Percentiles rank a stretch among this genome's conserved stretches.
Conservation (phyloP, 2,113 vertebrate species). For the Bothrops jararaca region DNA sequence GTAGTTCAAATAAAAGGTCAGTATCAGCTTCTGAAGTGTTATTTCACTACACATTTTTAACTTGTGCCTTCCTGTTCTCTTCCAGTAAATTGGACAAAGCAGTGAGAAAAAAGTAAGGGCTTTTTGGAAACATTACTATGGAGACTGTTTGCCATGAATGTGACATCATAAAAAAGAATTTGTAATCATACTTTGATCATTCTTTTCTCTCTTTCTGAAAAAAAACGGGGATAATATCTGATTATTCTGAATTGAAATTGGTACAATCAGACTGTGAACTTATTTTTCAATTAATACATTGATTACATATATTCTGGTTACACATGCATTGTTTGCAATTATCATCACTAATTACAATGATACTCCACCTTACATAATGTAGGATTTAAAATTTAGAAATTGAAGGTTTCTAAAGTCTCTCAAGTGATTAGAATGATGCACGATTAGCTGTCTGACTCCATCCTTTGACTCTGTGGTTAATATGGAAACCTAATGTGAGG, state of each 20-base stretch:
- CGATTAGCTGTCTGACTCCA: neutral
- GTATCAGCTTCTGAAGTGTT: neutral
- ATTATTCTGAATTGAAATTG: neutral
- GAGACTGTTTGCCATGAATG: neutral
- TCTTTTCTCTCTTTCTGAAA: neutral
- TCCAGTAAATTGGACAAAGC: neutral
- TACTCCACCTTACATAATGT: neutral
- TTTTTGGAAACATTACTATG: neutral
- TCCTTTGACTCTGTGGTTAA: neutral
- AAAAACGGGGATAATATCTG: neutral
- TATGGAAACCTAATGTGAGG: neutral
- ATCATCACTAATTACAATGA: neutral
- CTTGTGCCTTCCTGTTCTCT: neutral
- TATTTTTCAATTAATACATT: neutral
- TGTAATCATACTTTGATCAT: neutral
- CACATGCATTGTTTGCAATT: neutral
- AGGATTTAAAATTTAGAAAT: neutral
- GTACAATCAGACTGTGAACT: neutral
- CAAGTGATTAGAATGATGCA: neutral
- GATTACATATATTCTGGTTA: neutral
- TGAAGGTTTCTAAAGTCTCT: neutral
- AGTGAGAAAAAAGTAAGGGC: neutral
- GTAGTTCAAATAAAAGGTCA: neutral
- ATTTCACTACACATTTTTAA: neutral
- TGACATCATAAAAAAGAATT: neutral